Base-by-base conservation (phyloP, 2,888 invertebrate species). In the Drosophila kanekoi region DNA sequence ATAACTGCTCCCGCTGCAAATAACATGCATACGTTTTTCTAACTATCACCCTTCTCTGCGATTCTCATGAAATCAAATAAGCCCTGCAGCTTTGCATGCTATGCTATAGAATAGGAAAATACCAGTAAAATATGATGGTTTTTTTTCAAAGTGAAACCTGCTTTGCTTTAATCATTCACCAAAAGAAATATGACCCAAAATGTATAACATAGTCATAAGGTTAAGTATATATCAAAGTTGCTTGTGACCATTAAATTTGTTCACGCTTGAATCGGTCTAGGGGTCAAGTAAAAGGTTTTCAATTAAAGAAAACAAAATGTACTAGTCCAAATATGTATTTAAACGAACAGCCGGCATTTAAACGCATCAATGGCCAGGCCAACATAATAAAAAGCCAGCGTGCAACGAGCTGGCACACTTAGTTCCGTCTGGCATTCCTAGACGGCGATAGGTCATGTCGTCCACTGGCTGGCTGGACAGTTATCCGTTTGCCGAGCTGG, bases 401-500 rank as follows among this genome's bases (percentile, higher is more conserved):
- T 35, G 28, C 11, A 8, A 18, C 14, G 48, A 47, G 43, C 53
- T 40, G 57, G 16, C 14, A 23, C 33, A 48, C 8, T 60, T 44
- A 67, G 56, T 72, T 44, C 18, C 45, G 35, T 32, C 56, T 59
- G 40, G 44, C 14, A 47, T 48, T 47, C 43, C 20, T 43, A 14
- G 18, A 33, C 3, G 38, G 38, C 37, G 35, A 58, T 43, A 60
- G 62, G 53, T 35, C 58, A 75, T 66, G 64, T 69, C 64, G 67
- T 60, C 52, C 32, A 56, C 66, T 60, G 65, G 40, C 45, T 53
- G 51, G 45, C 64, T 52, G 52, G 28, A 38, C 18, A 61, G 60
- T 35, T 81, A 72, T 62, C 67, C 67, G 13, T 86, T 68, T 62
- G 88, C 87, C 14, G 68, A 81, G 47, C 48, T 88, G 47, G 77